Percentiles rank a stretch among this genome's conserved stretches.
These are phyloP conservation scores for Octonoba sinensis DNA, from an alignment of 2,888 invertebrate species.

Conservation along the genomic window DNA sequence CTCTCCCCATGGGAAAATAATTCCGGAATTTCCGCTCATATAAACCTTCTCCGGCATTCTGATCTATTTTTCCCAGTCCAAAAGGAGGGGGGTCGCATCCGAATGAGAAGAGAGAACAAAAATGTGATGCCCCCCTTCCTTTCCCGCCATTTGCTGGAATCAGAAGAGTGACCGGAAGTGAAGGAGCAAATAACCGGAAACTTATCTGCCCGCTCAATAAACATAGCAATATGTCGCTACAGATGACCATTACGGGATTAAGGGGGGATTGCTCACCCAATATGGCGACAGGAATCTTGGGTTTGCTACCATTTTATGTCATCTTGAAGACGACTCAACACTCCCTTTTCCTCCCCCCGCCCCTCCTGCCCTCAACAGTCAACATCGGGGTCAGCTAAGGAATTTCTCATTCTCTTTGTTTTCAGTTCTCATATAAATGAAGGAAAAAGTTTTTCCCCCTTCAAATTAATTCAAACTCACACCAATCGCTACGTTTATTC, in stretches of 20 bases:
- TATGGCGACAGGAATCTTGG: slow-evolving; percentile 39
- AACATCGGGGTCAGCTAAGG: too few relatives aligned
- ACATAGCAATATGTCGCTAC: slow-evolving; percentile 60
- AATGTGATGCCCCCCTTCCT: slow-evolving; percentile 2
- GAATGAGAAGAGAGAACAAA: background rate
- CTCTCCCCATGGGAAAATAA: too few relatives aligned
- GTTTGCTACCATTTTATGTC: slow-evolving; percentile 21
- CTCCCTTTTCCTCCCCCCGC: too few relatives aligned
- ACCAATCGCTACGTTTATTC: too few relatives aligned
- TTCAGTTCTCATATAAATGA: too few relatives aligned
- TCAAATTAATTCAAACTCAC: too few relatives aligned
- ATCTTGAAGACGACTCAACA: background rate
- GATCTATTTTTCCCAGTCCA: background rate
- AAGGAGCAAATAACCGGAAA: slow-evolving; percentile 63
- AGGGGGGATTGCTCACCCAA: slow-evolving; percentile 53
- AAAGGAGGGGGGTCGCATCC: background rate
- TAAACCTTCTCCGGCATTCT: too few relatives aligned
- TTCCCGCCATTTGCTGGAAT: slow-evolving; percentile 24
- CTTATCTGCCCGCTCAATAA: slow-evolving; percentile 60
- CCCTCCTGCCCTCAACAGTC: too few relatives aligned
- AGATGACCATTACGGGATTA: slow-evolving; percentile 64
- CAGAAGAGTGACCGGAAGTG: slow-evolving; percentile 50
- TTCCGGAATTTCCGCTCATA: too few relatives aligned
- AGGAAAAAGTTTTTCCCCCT: too few relatives aligned
- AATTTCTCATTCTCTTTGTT: too few relatives aligned